Evolutionary conservation across 2,797 vertebrate species (phyloP).

Genomic region (Acrocephalus scirpaceus): DNA sequence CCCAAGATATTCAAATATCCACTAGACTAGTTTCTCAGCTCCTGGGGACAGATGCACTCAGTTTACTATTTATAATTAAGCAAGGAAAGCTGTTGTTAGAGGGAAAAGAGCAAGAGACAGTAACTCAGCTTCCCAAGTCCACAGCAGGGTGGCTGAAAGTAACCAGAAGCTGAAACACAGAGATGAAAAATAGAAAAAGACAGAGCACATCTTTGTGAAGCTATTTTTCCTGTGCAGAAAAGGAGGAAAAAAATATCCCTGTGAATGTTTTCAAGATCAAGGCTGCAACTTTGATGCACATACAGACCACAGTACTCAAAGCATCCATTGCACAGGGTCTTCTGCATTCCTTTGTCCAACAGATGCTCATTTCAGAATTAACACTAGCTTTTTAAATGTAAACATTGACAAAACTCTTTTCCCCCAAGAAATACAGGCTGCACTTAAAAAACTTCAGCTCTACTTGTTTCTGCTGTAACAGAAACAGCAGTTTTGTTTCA

Average conservation of each 20-base stretch:
- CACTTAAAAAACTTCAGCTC: not conserved
- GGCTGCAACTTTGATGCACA: not conserved
- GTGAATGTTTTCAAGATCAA: not conserved
- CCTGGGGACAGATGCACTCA: not conserved
- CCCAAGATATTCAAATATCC: not conserved
- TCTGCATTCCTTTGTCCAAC: not conserved
- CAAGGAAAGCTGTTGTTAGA: not conserved
- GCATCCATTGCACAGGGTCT: not conserved
- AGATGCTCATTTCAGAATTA: conserved; percentile 22
- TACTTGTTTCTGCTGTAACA: not conserved
- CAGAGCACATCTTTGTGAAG: not conserved
- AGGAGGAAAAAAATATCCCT: not conserved
- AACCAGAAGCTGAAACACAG: not conserved
- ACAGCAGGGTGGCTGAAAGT: not conserved
- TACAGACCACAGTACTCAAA: not conserved
- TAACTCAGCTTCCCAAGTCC: not conserved
- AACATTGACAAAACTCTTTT: not conserved
- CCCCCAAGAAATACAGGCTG: not conserved
- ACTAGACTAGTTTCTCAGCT: not conserved
- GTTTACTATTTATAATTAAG: not conserved
- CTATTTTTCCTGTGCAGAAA: not conserved
- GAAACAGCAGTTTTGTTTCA: not conserved
- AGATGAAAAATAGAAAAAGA: not conserved
- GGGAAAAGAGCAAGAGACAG: not conserved
- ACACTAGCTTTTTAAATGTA: not conserved